These are phyloP conservation scores for Erebia epiphron DNA, from an alignment of 2,888 invertebrate species.

Conservation along the genomic window DNA sequence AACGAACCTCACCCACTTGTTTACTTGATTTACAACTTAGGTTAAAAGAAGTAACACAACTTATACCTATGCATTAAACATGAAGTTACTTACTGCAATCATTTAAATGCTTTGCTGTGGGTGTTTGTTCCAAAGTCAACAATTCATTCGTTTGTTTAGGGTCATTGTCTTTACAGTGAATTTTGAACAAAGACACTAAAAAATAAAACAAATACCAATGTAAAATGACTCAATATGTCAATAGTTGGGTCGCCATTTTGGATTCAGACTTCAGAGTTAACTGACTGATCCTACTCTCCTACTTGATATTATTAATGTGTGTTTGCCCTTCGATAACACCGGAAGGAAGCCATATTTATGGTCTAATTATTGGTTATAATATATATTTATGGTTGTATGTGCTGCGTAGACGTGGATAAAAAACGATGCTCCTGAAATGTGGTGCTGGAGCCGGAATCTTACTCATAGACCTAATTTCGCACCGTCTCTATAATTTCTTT, in stretches of 20 bases:
- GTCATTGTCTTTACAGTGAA: constrained; percentile 13
- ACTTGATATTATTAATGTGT: too few relatives aligned
- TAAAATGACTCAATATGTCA: neutral
- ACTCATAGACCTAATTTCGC: too few relatives aligned
- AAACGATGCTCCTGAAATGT: too few relatives aligned
- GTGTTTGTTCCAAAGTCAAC: constrained; percentile 6
- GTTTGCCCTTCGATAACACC: too few relatives aligned
- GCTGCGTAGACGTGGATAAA: too few relatives aligned
- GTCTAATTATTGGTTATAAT: too few relatives aligned
- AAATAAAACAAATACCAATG: neutral
- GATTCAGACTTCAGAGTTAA: neutral
- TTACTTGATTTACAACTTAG: neutral
- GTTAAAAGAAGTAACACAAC: neutral
- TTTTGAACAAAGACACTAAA: constrained; percentile 18
- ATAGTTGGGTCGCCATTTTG: neutral
- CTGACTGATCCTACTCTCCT: too few relatives aligned
- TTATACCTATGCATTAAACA: too few relatives aligned
- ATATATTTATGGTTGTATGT: too few relatives aligned
- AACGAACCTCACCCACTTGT: neutral
- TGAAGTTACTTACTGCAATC: neutral
- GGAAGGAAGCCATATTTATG: too few relatives aligned
- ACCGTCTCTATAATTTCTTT: too few relatives aligned
- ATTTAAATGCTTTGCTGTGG: constrained; percentile 1
- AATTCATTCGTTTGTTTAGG: constrained; percentile 10
- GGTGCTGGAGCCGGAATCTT: too few relatives aligned